Base-by-base conservation (phyloP, 2,797 vertebrate species). In the Macrochelys suwanniensis region DNA sequence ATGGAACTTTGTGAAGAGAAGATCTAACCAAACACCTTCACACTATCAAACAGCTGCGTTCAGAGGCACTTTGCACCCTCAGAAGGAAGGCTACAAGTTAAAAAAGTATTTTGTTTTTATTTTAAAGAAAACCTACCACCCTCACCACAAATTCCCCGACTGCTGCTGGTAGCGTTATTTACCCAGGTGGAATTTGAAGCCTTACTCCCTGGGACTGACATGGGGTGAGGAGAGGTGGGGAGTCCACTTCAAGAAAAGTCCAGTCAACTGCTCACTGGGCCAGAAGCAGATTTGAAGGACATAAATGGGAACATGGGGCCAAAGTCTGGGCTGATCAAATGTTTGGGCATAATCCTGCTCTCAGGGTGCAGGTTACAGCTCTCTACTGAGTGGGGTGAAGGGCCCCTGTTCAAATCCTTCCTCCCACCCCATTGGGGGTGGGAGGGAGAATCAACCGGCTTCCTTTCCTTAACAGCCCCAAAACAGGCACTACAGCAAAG, bases 51-150 rank as follows among this genome's bases (percentile, higher is more conserved):
- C 87, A 86, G 71, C 47, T 54, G 77, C 0, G 0, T 28, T 7
- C 12, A 37, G 87, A 33, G 6, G n/a, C 68, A 12, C 1, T 76
- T 49, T 78, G 5, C 84, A 85, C 0, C 0, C n/a, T 82, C 76
- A 25, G 85, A 79, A 80, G 2, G 11, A 92, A 85, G 85, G 50
- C 76, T 91, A 8, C 0, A 0, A 25, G 15, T 68, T 1, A 2
- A 33, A 42, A 95, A 37, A 61, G 15, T 61, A 13, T 61, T 61
- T 71, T 71, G 3, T 71, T 11, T 37, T 68, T 37, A 23, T 71
- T 71, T 71, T 71, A 71, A 1, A 21, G 49, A 37, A 89, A 19
- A 7, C 49, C 47, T 61, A 78, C 76, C 3, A 5, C 11, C 8
- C 9, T 19, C 59, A 23, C 16, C 49, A 4, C 11, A 1, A 77